Evolutionary conservation across 2,888 invertebrate species (phyloP), one percentile per base, ranked within the genome.

Genomic region (Pristionchus japonicus): DNA sequence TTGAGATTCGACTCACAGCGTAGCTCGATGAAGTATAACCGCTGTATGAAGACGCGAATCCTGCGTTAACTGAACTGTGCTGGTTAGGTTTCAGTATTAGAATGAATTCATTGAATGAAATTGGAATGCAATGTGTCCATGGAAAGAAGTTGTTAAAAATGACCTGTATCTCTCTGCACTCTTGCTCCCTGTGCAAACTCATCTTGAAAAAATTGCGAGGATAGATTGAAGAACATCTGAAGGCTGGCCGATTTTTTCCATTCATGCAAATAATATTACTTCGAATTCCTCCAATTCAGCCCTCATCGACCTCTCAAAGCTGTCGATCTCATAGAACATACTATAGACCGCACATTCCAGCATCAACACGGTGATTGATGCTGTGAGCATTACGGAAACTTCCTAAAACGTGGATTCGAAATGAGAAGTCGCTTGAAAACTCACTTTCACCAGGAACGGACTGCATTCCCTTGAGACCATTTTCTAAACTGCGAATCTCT

Each of bases 241-340:
- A 77, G 47, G 49, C 15, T 4, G 11, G 3, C 4, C 52, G 52
- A 17, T 23, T 17, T 20, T 17, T 52, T 52, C 15, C 17, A 52
- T 1, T 52, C 11, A 20, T 4, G n/a, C n/a, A n/a, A n/a, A 64
- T 23, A 74, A 74, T 37, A 37, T n/a, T 13, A 77, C 77, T 43
- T 77, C 77, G 47, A 77, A 77, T 47, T 77, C 77, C 40, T 77
- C 77, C 40, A 77, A 47, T 77, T 77, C 77, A 11, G 77, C 77
- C 43, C 43, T n/a, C 77, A 77, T 43, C n/a, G 43, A 17, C 27
- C 43, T 47, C n/a, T 77, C 43, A n/a, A 77, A 43, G 3, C 17
- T 17, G 11, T 43, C 47, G 13, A 77, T 77, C 47, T 77, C 77
- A 43, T 77, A 13, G 77, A 77, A 77, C 77, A 77, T 77, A 27